Conservation (phyloP, 2,888 invertebrate genomes). For the Steinernema carpocapsae region DNA sequence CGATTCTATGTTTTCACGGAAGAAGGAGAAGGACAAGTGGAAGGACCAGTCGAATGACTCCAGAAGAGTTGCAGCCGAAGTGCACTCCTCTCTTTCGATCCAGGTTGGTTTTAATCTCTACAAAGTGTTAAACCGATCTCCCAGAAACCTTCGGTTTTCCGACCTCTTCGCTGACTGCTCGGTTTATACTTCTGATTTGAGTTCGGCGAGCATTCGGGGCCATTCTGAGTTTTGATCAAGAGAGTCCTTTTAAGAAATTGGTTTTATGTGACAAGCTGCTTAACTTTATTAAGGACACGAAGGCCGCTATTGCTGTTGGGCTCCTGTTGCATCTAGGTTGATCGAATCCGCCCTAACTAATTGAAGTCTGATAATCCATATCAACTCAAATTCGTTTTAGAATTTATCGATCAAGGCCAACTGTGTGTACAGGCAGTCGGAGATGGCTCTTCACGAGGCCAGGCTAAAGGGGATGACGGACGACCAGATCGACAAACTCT, state of each 20-base stretch:
- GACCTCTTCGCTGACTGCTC: background rate
- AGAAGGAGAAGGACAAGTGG: slow-evolving; percentile 29
- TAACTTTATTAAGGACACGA: no score
- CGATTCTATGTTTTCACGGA: slow-evolving; percentile 26
- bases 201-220: background rate
- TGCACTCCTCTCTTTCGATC: background rate
- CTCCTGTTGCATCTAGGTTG: no score
- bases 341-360: no score
- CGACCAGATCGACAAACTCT: slow-evolving; percentile 8
- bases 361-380: no score
- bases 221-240: no score
- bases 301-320: no score
- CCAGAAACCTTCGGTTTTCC: no score
- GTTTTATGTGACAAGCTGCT: no score
- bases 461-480: background rate
- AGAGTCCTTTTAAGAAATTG: no score
- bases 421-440: slow-evolving; percentile 7
- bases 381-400: no score
- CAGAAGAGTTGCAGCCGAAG: background rate
- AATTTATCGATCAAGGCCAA: background rate
- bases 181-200: slow-evolving; percentile 14
- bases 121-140: background rate
- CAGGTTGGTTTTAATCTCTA: background rate
- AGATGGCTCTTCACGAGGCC: background rate
- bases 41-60: slow-evolving; percentile 2